phyloP scores from a whole-genome alignment of 2,888 invertebrate species.

The Diadegma fenestrale region DNA sequence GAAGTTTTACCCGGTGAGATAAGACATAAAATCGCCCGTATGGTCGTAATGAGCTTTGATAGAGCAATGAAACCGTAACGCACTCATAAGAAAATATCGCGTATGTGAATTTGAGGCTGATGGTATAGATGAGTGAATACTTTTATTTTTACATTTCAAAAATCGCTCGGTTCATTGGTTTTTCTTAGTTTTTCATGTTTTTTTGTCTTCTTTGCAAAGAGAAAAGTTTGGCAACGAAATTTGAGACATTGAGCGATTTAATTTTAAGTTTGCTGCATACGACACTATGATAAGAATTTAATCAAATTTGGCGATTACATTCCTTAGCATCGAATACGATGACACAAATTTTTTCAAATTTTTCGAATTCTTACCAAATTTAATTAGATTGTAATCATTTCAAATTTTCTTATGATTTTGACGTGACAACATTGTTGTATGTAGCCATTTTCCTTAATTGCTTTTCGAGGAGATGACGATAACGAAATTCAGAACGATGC shows the following conservation, averaged over 20 bases:
- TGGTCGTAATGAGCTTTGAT: slow-evolving; percentile 58
- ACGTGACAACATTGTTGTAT: too few relatives aligned
- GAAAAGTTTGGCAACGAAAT: neutral
- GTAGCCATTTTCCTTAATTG: too few relatives aligned
- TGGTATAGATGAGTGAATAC: neutral
- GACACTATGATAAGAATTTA: too few relatives aligned
- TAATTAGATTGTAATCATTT: too few relatives aligned
- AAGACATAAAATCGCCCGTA: slow-evolving; percentile 61
- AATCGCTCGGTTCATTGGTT: neutral
- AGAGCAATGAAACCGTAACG: slow-evolving; percentile 54
- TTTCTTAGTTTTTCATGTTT: slow-evolving; percentile 17
- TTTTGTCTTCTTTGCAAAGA: neutral
- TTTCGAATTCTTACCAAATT: too few relatives aligned
- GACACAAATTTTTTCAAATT: too few relatives aligned
- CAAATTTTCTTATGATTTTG: too few relatives aligned
- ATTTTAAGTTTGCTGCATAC: too few relatives aligned
- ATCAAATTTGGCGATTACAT: too few relatives aligned
- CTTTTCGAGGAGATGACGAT: neutral
- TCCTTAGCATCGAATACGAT: too few relatives aligned
- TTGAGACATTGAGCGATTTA: neutral
- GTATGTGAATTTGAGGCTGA: neutral
- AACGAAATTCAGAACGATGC: neutral
- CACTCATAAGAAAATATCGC: slow-evolving; percentile 1
- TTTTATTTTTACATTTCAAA: neutral
- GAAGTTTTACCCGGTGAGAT: slow-evolving; percentile 33